Conservation (phyloP, 2,888 invertebrate species). For the Tetanocera ferruginea region DNA sequence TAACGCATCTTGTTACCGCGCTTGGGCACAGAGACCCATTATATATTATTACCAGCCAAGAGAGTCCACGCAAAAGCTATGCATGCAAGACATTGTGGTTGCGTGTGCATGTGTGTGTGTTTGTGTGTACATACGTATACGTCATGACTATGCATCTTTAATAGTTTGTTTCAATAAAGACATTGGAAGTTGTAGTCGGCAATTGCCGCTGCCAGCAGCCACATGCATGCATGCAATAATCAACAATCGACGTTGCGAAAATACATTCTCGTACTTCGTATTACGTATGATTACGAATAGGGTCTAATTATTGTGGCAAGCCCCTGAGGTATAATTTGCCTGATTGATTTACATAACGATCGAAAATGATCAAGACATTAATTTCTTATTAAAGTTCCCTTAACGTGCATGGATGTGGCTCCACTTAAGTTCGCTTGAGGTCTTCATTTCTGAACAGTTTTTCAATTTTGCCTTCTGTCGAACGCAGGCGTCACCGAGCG, state of each 20-base stretch:
- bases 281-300: slow-evolving; percentile 64
- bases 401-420: slow-evolving; percentile 37
- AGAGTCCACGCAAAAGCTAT: not conserved
- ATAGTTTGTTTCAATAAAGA: slow-evolving; percentile 29
- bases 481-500: slow-evolving; percentile 23
- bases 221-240: not conserved
- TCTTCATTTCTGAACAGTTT: slow-evolving; percentile 46
- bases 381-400: slow-evolving; percentile 67
- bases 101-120: not conserved
- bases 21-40: not conserved
- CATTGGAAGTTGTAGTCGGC: slow-evolving; percentile 5
- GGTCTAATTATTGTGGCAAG: slow-evolving; percentile 69
- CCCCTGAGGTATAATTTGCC: slow-evolving; percentile 69
- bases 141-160: slow-evolving; percentile 1
- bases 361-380: slow-evolving; percentile 71
- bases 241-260: not conserved
- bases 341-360: slow-evolving; percentile 71
- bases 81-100: not conserved
- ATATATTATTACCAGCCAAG: not conserved
- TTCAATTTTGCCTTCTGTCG: slow-evolving; percentile 48
- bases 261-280: slow-evolving; percentile 6
- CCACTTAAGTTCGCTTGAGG: slow-evolving; percentile 42
- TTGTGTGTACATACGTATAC: not conserved
- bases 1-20: slow-evolving; percentile 64
- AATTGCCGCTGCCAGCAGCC: not conserved